A percentile compares a stretch with the other conserved stretches of the same genome.
Conservation (phyloP, 2,113 vertebrate genomes). For the Dermatemys mawii region DNA sequence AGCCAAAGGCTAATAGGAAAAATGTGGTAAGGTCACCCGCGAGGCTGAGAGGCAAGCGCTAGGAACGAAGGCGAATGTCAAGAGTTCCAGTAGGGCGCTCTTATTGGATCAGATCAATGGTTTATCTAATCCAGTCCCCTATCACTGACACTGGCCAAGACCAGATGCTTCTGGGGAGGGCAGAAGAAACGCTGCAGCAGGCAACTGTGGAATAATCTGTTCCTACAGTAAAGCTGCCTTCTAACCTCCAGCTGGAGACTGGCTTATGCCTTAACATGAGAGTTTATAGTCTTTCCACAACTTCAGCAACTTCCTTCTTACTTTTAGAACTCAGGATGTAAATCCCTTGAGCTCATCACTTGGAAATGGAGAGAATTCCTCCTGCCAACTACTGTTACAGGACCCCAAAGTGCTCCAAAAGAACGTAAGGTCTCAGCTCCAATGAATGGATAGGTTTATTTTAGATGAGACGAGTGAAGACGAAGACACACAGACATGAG, state of each 20-base stretch:
- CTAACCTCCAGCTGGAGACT: slow-evolving; percentile 19
- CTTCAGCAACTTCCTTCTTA: background rate
- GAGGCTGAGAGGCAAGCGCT: background rate
- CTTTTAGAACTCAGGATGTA: background rate
- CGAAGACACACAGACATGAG: background rate
- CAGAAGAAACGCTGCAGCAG: background rate
- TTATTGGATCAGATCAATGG: slow-evolving; percentile 57
- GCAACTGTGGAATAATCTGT: background rate
- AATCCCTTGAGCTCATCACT: background rate
- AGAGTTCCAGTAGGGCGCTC: slow-evolving; percentile 25
- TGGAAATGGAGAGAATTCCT: background rate
- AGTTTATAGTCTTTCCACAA: background rate
- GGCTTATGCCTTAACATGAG: background rate
- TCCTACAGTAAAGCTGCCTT: background rate
- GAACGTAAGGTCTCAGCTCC: background rate
- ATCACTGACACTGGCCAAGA: slow-evolving; percentile 7
- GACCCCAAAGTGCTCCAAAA: background rate
- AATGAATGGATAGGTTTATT: background rate
- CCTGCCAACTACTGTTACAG: background rate
- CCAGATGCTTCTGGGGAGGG: slow-evolving; percentile 18
- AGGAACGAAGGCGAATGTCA: background rate
- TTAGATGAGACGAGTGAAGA: background rate
- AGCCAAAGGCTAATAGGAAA: background rate
- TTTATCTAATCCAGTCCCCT: background rate
- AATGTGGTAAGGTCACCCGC: slow-evolving; percentile 1